A percentile compares a stretch with the other conserved stretches of the same genome.
These are phyloP conservation scores for Halocynthia aurantium DNA, from an alignment of 23 tunicate genomes.

Conservation along the genomic window DNA sequence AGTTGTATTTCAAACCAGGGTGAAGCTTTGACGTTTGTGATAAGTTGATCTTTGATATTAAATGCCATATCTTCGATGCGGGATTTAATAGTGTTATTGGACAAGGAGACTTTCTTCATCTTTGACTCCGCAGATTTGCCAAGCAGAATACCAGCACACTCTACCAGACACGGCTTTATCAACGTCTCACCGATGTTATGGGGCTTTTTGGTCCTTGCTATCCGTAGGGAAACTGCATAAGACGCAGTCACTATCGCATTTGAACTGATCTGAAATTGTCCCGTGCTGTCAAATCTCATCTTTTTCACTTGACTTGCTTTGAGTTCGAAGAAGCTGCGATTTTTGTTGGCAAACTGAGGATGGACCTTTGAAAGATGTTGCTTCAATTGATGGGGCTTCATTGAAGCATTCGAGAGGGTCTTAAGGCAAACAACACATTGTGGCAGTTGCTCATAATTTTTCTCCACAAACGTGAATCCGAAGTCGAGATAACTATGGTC, in stretches of 20 bases:
- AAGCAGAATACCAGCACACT: constrained; percentile 42
- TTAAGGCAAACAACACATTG: constrained; percentile 43
- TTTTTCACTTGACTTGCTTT: constrained; percentile 36
- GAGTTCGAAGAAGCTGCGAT: constrained; percentile 46
- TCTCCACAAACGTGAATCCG: background rate
- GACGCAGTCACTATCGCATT: constrained; percentile 35
- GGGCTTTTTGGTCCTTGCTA: constrained; percentile 29
- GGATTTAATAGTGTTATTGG: constrained; percentile 29
- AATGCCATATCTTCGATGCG: constrained; percentile 30
- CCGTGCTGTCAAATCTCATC: constrained; percentile 40
- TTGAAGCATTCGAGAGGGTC: constrained; percentile 27
- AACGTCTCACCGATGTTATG: constrained; percentile 30
- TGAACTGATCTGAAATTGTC: constrained; percentile 27
- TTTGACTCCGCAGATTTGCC: constrained; percentile 29
- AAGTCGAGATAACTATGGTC: no score
- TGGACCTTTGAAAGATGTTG: constrained; percentile 28
- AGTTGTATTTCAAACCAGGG: constrained; percentile 48
- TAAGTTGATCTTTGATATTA: constrained; percentile 39
- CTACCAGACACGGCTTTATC: constrained; percentile 29
- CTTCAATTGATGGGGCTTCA: constrained; percentile 27
- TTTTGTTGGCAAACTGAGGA: constrained; percentile 10
- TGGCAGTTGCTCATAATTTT: constrained; percentile 15
- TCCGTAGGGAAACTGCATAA: constrained; percentile 9
- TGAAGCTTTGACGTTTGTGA: constrained; percentile 35
- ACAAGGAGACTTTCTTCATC: constrained; percentile 47